Conservation (phyloP, 1,140 invertebrate species). For the Tribolium madens region DNA sequence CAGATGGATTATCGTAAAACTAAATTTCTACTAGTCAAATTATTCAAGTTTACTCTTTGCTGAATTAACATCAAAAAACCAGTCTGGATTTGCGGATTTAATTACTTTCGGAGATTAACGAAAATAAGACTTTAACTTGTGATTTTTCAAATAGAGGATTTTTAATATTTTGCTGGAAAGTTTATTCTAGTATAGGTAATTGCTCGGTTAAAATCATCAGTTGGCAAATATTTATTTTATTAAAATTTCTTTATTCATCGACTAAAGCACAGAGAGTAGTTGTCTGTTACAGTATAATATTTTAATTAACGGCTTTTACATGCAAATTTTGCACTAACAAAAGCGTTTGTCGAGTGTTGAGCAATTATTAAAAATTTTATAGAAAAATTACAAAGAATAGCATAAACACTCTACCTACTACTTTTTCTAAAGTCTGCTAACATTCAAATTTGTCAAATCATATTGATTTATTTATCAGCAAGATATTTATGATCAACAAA, state of each 20-base stretch:
- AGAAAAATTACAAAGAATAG: no score
- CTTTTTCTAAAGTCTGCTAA: no score
- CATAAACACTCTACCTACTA: no score
- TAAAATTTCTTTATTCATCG: constrained; percentile 6
- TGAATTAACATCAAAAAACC: neutral
- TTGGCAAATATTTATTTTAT: constrained; percentile 21
- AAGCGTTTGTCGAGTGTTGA: no score
- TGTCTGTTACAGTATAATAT: constrained; percentile 14
- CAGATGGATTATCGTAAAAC: constrained; percentile 26
- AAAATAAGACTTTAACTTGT: neutral
- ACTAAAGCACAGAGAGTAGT: neutral
- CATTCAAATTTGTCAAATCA: no score
- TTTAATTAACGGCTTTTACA: constrained; percentile 20
- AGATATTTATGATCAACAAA: no score
- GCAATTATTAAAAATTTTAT: no score
- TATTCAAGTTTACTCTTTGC: neutral
- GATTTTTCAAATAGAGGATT: neutral
- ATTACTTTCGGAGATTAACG: neutral
- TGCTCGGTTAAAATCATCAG: constrained; percentile 2
- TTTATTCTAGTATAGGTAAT: neutral
- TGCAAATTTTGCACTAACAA: neutral
- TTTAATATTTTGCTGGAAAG: neutral
- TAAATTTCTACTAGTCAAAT: constrained; percentile 2
- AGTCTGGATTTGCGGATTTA: neutral
- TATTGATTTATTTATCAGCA: no score